These are phyloP conservation scores for Stratiomys singularior DNA, from an alignment of 2,888 invertebrate species.

Conservation along the genomic window DNA sequence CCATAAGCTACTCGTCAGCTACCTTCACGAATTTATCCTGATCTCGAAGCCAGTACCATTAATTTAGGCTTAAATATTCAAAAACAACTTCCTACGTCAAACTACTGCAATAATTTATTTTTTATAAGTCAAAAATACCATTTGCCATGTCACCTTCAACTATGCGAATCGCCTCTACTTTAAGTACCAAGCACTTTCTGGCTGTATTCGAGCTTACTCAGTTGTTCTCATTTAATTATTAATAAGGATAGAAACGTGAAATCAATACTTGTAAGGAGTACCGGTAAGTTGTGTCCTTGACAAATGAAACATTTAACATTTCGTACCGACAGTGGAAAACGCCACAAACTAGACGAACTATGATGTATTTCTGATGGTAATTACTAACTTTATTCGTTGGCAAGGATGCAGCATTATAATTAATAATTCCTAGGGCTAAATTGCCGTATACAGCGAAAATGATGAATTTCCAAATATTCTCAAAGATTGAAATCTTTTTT, in stretches of 20 bases:
- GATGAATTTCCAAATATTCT: not conserved
- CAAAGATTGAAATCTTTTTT: not conserved
- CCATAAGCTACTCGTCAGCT: no score
- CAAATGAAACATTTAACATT: not conserved
- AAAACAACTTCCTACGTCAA: no score
- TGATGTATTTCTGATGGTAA: no score
- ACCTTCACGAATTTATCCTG: no score
- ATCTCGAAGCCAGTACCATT: no score
- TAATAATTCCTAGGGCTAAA: no score
- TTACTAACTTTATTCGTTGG: no score
- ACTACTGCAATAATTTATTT: not conserved
- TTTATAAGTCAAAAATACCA: not conserved
- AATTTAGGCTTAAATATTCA: no score
- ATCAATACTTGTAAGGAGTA: conserved; percentile 5
- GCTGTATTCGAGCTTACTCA: not conserved
- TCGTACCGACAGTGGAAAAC: not conserved
- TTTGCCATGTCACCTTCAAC: not conserved
- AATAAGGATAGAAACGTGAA: conserved; percentile 9
- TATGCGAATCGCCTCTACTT: not conserved
- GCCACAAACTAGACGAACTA: not conserved
- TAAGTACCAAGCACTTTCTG: not conserved
- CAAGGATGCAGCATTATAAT: no score
- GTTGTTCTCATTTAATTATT: conserved; percentile 8
- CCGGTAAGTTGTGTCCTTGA: conserved; percentile 3
- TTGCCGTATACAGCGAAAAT: no score